These are phyloP conservation scores for Epinotia ramella DNA, from an alignment of 2,888 invertebrate species.

Conservation along the genomic window DNA sequence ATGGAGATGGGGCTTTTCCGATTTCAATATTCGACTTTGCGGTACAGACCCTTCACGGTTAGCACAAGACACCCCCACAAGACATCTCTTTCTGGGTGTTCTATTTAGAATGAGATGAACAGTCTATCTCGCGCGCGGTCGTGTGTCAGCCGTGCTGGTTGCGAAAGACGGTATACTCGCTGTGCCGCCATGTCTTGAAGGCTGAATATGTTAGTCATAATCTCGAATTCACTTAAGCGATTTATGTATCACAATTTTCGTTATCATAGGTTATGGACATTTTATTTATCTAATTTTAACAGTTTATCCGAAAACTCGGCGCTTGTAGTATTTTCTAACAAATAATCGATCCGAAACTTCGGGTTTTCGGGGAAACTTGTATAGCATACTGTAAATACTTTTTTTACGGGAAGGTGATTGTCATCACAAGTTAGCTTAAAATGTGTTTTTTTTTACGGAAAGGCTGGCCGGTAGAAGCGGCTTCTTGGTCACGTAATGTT, in stretches of 20 bases:
- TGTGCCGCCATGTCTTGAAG: background rate
- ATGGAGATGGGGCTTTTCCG: background rate
- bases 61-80: too few species aligned
- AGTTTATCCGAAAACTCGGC: conserved; percentile 8
- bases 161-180: background rate
- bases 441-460: conserved; percentile 40
- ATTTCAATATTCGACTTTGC: background rate
- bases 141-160: background rate
- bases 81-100: background rate
- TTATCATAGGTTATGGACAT: conserved; percentile 33
- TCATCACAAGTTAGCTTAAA: conserved; percentile 45
- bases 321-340: conserved; percentile 25
- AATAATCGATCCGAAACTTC: conserved; percentile 15
- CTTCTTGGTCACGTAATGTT: conserved; percentile 35
- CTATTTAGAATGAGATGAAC: background rate
- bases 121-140: background rate
- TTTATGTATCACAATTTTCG: conserved; percentile 29
- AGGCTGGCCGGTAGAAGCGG: conserved; percentile 35
- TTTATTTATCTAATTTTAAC: conserved; percentile 8
- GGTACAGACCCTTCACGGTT: background rate
- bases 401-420: conserved; percentile 35
- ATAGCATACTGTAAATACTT: conserved; percentile 37
- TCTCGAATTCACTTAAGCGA: conserved; percentile 36
- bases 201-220: conserved; percentile 29
- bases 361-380: conserved; percentile 6